phyloP scores from a whole-genome alignment of 2,888 invertebrate species.

The Argyresthia goedartella region DNA sequence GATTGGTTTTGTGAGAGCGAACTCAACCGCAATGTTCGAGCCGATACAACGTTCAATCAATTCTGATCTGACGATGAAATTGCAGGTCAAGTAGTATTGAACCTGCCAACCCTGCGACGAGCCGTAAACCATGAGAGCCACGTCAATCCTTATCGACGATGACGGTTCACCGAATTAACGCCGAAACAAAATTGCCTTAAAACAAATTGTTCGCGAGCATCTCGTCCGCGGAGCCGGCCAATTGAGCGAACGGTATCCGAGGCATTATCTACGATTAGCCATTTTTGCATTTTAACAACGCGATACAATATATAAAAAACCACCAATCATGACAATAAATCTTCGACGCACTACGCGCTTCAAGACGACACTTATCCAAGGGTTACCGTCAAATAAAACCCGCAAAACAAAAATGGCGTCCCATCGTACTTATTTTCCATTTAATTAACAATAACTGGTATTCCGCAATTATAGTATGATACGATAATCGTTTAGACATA shows the following conservation, averaged over 20 bases:
- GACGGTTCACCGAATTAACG: conserved; percentile 27
- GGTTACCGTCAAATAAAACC: background rate
- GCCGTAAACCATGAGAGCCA: background rate
- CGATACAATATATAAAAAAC: conserved; percentile 6
- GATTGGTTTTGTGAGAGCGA: no score
- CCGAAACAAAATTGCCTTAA: conserved; percentile 13
- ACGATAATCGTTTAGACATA: conserved; percentile 1
- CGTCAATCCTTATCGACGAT: conserved; percentile 25
- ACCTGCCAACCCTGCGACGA: conserved; percentile 4
- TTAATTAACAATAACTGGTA: background rate
- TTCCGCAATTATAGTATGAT: conserved; percentile 1
- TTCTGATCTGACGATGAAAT: background rate
- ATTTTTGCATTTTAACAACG: conserved; percentile 10
- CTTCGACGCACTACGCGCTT: conserved; percentile 16
- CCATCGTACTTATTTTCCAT: background rate
- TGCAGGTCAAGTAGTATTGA: conserved; percentile 1
- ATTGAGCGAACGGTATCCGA: conserved; percentile 9
- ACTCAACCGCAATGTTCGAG: no score
- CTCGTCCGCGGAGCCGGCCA: conserved; percentile 2
- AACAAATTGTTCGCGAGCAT: conserved; percentile 11
- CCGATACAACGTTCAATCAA: no score
- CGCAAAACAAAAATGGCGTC: background rate
- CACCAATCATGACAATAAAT: conserved; percentile 26
- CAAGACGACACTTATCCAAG: background rate
- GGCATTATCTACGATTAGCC: conserved; percentile 10